Base-by-base conservation (phyloP, 2,797 vertebrate genomes). In the Mormyrops boulengeri region DNA sequence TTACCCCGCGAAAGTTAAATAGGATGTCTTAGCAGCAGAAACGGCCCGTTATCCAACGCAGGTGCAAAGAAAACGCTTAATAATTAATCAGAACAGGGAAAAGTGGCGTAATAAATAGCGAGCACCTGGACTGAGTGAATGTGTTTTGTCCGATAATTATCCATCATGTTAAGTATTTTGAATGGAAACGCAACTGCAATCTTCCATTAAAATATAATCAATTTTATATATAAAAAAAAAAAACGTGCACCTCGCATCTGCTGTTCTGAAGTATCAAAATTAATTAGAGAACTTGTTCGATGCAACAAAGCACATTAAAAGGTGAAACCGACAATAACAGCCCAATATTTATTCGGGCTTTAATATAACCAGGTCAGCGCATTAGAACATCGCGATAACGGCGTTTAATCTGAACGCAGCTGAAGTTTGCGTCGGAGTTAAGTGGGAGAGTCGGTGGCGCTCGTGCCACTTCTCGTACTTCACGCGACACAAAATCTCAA, bases 11-110 rank as follows among this genome's bases (percentile, higher is more conserved):
- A 88, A 26, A 88, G 44, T 66, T 69, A 69, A 66, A 69, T 66
- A 66, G 87, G n/a, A 47, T 88, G 57, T 88, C 86, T 88, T 8
- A 88, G 49, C 88, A 73, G 88, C 62, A 73, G 41, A 88, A 88
- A 88, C 26, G 66, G 50, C 14, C 88, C 19, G 88, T 80, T 80
- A 88, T n/a, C 69, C 66, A 55, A 53, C 62, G 66, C 88, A 88
- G 88, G 88, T 88, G 66, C 66, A 53, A 77, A 80, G 49, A 53
- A 85, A 55, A 52, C 88, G 73, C 49, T 88, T 88, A 80, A 53
- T 88, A 80, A 88, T 88, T 52, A 88, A 88, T 88, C 44, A 50
- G 60, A 41, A 69, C 38, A 88, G 41, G 44, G 62, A 73, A 73
- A 88, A 69, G 44, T 34, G 47, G 7, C 49, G 62, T 88, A 88